These are phyloP conservation scores for Actinia equina DNA, from an alignment of 64 coral and sea anemone species.

Conservation along the genomic window DNA sequence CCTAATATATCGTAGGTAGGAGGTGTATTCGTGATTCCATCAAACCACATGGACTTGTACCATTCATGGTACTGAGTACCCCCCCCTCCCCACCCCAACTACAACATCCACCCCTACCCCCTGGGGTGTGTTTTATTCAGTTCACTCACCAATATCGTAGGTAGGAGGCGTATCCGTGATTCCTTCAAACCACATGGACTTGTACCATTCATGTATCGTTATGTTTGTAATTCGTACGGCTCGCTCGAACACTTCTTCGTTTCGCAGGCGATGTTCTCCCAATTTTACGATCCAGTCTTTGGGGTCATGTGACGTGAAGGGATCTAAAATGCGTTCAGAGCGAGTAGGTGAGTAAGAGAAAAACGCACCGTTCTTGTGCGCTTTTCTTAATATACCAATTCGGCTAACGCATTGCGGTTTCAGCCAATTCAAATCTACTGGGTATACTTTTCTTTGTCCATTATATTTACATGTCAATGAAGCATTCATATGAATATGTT, in stretches of 20 bases:
- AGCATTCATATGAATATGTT: too few species aligned
- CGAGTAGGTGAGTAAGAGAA: too few species aligned
- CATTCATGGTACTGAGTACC: neutral
- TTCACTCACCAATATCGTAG: conserved; percentile 38
- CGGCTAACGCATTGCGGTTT: too few species aligned
- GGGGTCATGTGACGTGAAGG: conserved; percentile 31
- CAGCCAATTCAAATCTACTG: too few species aligned
- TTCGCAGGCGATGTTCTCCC: conserved; percentile 29
- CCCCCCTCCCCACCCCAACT: too few species aligned
- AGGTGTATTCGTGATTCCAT: conserved; percentile 43
- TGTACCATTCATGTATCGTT: conserved; percentile 44
- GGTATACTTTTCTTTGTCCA: too few species aligned
- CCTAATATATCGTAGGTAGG: conserved; percentile 44
- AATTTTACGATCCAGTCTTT: conserved; percentile 40
- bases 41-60: conserved; percentile 38
- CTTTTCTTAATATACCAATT: too few species aligned
- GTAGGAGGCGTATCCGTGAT: conserved; percentile 46
- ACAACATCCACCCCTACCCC: neutral
- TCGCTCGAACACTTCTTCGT: conserved; percentile 29
- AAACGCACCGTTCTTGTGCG: too few species aligned
- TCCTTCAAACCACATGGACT: conserved; percentile 57
- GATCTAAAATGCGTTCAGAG: conserved; percentile 15
- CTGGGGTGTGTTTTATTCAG: neutral
- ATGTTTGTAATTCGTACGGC: conserved; percentile 22
- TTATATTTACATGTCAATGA: too few species aligned